Percentiles rank a stretch among this genome's conserved stretches.
Conservation (phyloP, 2,888 invertebrate genomes). For the Xestoiulus laeticollis region DNA sequence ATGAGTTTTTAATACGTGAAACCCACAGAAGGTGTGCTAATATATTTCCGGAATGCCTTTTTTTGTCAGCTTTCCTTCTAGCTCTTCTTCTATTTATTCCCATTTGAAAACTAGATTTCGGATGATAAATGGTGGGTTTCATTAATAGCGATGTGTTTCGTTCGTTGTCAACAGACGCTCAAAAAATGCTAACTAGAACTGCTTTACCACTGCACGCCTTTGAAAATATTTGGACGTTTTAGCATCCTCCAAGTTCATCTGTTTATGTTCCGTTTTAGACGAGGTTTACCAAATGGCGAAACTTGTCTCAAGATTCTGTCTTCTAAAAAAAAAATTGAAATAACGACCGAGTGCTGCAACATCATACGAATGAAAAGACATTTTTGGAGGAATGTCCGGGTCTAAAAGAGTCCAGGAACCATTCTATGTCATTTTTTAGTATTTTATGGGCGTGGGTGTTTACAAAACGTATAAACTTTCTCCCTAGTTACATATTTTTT, state of each 20-base stretch:
- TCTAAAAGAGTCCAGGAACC: not conserved
- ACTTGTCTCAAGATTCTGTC: not conserved
- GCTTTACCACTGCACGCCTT: not conserved
- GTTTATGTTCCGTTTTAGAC: not conserved
- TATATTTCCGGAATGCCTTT: not conserved
- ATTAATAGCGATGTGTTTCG: not conserved
- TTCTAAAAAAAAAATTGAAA: not conserved
- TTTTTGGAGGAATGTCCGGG: not conserved
- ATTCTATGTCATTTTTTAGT: not conserved
- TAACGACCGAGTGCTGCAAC: conserved; percentile 26
- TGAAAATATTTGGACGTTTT: conserved; percentile 1
- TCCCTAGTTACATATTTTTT: not conserved
- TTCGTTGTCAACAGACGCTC: conserved; percentile 3
- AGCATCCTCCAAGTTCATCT: not conserved
- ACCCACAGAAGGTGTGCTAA: not conserved
- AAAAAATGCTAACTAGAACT: conserved; percentile 26
- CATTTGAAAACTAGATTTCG: not conserved
- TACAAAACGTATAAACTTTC: conserved; percentile 9
- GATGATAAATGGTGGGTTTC: not conserved
- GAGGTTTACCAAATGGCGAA: not conserved
- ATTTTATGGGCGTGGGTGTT: not conserved
- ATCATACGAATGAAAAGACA: not conserved
- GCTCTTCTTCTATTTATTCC: not conserved
- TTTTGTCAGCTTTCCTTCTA: not conserved
- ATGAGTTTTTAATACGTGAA: not conserved